Percentiles rank a stretch among this genome's conserved stretches.
Evolutionary conservation across 2,797 vertebrate species (phyloP).

Genomic region (Characodon lateralis): DNA sequence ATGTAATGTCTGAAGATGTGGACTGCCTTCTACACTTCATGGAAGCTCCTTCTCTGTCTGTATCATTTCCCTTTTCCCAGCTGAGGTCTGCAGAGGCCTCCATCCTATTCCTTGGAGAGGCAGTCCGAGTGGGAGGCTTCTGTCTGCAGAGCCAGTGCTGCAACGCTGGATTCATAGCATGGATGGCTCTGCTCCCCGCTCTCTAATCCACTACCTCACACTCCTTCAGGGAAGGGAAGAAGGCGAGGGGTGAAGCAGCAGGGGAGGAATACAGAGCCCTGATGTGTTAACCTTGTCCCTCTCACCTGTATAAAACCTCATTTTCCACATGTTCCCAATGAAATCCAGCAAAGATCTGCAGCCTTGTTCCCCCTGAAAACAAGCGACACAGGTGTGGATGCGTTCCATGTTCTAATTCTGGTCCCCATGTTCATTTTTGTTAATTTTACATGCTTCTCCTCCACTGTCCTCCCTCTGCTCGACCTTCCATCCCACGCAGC

Average conservation of each 20-base stretch:
- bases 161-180: slow-evolving; percentile 62
- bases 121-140: slow-evolving; percentile 58
- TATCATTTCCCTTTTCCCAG: slow-evolving; percentile 61
- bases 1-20: slow-evolving; percentile 85
- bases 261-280: slow-evolving; percentile 61
- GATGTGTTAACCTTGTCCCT: slow-evolving; percentile 72
- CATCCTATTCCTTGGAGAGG: slow-evolving; percentile 64
- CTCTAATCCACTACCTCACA: slow-evolving; percentile 77
- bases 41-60: slow-evolving; percentile 67
- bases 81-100: slow-evolving; percentile 67
- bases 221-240: slow-evolving; percentile 71
- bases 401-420: not conserved
- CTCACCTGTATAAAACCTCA: slow-evolving; percentile 64
- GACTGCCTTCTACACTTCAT: slow-evolving; percentile 82
- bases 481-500: slow-evolving; percentile 60
- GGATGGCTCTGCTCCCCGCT: slow-evolving; percentile 68
- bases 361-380: slow-evolving; percentile 29
- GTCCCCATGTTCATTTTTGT: not conserved
- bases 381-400: not conserved
- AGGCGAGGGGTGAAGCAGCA: slow-evolving; percentile 56
- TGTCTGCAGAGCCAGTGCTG: slow-evolving; percentile 75
- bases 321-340: slow-evolving; percentile 51
- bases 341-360: slow-evolving; percentile 32
- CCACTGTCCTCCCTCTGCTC: slow-evolving; percentile 14
- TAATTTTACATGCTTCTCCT: slow-evolving; percentile 6